phyloP scores from a whole-genome alignment of 92 coral and sea anemone genomes.

The Chrysogorgia sp. region DNA sequence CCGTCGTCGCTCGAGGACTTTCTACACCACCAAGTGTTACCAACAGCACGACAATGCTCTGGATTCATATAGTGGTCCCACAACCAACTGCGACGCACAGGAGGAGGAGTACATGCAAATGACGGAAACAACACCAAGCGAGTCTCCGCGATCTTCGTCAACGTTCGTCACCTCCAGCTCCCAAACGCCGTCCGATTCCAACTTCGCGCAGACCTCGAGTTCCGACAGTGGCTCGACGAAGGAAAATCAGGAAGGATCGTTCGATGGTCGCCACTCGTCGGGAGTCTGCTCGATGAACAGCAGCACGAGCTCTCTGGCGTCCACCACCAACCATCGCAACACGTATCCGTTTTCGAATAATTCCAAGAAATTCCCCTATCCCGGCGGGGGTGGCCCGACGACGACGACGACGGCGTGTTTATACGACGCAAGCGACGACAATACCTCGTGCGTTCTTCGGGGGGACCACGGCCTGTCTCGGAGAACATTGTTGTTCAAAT shows the following conservation, averaged over 20 bases:
- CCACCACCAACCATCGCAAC: conserved; percentile 15
- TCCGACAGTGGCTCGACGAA: conserved; percentile 40
- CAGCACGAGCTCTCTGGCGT: conserved; percentile 30
- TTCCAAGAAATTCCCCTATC: background rate
- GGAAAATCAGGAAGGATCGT: conserved; percentile 28
- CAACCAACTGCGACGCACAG: background rate
- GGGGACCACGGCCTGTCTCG: background rate
- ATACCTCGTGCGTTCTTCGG: background rate
- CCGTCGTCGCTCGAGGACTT: no score
- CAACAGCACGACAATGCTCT: background rate
- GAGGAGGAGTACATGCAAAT: conserved; percentile 24
- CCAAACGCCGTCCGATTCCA: conserved; percentile 17
- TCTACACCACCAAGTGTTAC: no score
- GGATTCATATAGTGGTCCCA: background rate
- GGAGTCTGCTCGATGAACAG: conserved; percentile 47
- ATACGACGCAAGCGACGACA: background rate
- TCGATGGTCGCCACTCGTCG: conserved; percentile 43
- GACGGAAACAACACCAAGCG: background rate
- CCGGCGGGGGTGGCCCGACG: background rate
- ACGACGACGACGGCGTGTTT: background rate
- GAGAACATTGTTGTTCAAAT: background rate
- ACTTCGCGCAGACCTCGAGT: conserved; percentile 15
- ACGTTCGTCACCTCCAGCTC: conserved; percentile 31
- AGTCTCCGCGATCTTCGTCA: conserved; percentile 39
- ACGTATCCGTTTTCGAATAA: conserved; percentile 32